Conservation (phyloP, 2,113 vertebrate genomes). For the Microtus oregoni region DNA sequence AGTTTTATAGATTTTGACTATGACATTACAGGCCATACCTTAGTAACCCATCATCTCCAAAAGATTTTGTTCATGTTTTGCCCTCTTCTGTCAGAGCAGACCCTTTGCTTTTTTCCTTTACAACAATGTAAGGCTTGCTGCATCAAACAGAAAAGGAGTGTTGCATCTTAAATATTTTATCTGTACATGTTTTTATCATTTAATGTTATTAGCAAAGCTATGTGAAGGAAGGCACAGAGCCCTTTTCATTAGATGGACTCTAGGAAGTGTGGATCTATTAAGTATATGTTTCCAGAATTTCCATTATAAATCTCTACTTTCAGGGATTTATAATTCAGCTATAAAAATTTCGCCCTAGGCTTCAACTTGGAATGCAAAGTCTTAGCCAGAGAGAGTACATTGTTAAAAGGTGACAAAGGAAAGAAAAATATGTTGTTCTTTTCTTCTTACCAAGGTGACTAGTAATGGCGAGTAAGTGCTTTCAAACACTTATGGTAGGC, state of each 20-base stretch:
- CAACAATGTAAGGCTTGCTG: neutral
- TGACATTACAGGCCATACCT: conserved; percentile 94
- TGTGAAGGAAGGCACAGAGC: conserved; percentile 52
- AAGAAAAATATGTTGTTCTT: conserved; percentile 76
- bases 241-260: conserved; percentile 71
- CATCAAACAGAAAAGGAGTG: conserved; percentile 46
- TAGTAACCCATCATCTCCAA: conserved; percentile 95
- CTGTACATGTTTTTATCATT: conserved; percentile 30
- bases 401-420: conserved; percentile 81
- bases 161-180: conserved; percentile 54
- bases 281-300: conserved; percentile 82
- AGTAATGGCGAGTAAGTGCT: conserved; percentile 43
- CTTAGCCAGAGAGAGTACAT: conserved; percentile 74
- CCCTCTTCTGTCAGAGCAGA: conserved; percentile 68
- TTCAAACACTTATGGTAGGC: conserved; percentile 59
- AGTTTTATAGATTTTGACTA: conserved; percentile 97
- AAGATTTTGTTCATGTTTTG: conserved; percentile 88
- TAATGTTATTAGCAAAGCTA: conserved; percentile 72
- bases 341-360: conserved; percentile 83
- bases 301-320: conserved; percentile 85
- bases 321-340: conserved; percentile 83
- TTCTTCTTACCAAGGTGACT: conserved; percentile 71
- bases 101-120: conserved; percentile 63
- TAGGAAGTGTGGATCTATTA: conserved; percentile 73
- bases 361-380: conserved; percentile 80